phyloP scores from a whole-genome alignment of 2,888 invertebrate species.

The Isoperla grammatica region DNA sequence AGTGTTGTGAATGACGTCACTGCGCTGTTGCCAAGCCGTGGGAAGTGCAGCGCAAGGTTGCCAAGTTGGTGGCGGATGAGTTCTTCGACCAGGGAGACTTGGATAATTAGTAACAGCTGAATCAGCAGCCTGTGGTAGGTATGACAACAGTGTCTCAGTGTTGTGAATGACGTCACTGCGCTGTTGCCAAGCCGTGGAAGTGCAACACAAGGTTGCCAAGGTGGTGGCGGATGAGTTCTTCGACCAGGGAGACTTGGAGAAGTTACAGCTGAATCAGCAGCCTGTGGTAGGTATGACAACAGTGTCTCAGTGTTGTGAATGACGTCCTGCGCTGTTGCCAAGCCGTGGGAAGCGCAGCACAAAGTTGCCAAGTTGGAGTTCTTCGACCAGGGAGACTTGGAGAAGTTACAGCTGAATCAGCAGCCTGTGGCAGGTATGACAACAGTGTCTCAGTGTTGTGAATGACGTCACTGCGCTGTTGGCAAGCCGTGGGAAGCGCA shows the following conservation, averaged over 20 bases:
- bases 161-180: constrained; percentile 91
- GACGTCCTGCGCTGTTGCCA: constrained; percentile 92
- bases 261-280: constrained; percentile 80
- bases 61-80: constrained; percentile 89
- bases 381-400: constrained; percentile 92
- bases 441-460: constrained; percentile 72
- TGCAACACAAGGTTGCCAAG: constrained; percentile 88
- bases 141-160: constrained; percentile 61
- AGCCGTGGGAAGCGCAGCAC: constrained; percentile 94
- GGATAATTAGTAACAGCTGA: constrained; percentile 82
- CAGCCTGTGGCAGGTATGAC: constrained; percentile 66
- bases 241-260: constrained; percentile 91
- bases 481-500: constrained; percentile 96
- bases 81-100: constrained; percentile 95
- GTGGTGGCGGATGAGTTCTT: constrained; percentile 93
- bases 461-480: constrained; percentile 92
- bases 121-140: constrained; percentile 73
- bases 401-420: constrained; percentile 82
- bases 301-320: constrained; percentile 75
- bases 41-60: constrained; percentile 90
- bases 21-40: constrained; percentile 93
- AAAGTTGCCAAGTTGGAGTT: constrained; percentile 90
- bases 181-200: constrained; percentile 93
- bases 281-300: constrained; percentile 62
- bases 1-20: too few species aligned